These are phyloP conservation scores for Congeria kusceri DNA, from an alignment of 2,888 invertebrate species.

Conservation along the genomic window DNA sequence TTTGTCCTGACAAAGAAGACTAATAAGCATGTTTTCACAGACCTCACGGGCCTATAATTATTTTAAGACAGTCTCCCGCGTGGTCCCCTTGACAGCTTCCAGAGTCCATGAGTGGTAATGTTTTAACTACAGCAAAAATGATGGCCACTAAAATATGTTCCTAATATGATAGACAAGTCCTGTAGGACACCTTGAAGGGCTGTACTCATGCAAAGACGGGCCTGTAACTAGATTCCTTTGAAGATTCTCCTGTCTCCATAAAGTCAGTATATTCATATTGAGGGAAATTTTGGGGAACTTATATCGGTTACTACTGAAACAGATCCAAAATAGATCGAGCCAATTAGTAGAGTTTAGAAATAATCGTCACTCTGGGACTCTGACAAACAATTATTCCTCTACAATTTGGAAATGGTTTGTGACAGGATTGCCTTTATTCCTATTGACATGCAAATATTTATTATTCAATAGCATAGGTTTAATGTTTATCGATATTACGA, in stretches of 20 bases:
- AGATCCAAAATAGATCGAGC: constrained; percentile 30
- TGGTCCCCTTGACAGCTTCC: constrained; percentile 58
- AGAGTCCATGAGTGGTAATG: constrained; percentile 34
- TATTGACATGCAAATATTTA: constrained; percentile 9
- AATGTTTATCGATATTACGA: not conserved
- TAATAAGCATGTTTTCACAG: constrained; percentile 49
- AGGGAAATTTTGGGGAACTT: not conserved
- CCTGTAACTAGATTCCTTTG: constrained; percentile 50
- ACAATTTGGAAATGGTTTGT: constrained; percentile 40
- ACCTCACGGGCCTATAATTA: constrained; percentile 49
- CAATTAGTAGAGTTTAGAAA: constrained; percentile 53
- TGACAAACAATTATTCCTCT: constrained; percentile 28
- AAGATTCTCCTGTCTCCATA: not conserved
- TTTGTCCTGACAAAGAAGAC: constrained; percentile 43
- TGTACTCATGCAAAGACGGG: constrained; percentile 62
- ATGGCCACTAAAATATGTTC: constrained; percentile 62
- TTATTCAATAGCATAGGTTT: not conserved
- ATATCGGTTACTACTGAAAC: not conserved
- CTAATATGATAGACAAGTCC: constrained; percentile 57
- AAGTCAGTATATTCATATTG: constrained; percentile 3
- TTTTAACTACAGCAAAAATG: constrained; percentile 59
- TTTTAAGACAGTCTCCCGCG: constrained; percentile 53
- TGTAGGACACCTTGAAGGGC: constrained; percentile 43
- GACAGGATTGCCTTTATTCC: constrained; percentile 9
- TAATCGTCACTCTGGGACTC: constrained; percentile 57